A percentile compares a stretch with the other conserved stretches of the same genome.
Evolutionary conservation across 2,113 vertebrate species (phyloP).

Genomic region (Edolisoma coerulescens): DNA sequence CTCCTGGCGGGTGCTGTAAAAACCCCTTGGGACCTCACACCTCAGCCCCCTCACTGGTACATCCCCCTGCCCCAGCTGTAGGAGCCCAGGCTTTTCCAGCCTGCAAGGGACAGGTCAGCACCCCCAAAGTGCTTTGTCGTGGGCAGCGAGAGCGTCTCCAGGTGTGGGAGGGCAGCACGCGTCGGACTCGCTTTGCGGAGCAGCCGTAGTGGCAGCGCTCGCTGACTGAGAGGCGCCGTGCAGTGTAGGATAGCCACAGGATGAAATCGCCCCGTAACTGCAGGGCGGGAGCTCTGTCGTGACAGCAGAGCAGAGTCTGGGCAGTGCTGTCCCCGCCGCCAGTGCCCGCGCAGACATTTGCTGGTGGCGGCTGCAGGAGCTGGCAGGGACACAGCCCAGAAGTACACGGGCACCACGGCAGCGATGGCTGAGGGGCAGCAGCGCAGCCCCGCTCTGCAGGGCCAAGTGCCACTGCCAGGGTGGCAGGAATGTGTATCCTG

Average conservation of each 20-base stretch:
- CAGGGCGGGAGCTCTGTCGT: not conserved
- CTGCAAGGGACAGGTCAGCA: not conserved
- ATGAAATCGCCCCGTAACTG: too few relatives aligned
- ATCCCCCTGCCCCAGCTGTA: not conserved
- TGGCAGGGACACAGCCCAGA: not conserved
- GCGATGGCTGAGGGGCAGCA: rapidly evolving
- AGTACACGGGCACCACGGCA: not conserved
- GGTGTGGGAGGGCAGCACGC: rapidly evolving
- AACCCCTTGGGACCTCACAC: not conserved
- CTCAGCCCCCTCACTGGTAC: not conserved
- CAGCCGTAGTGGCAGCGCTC: not conserved
- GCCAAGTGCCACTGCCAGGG: not conserved
- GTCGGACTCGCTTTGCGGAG: not conserved
- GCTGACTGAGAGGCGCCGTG: too few relatives aligned
- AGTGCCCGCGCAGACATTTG: too few relatives aligned
- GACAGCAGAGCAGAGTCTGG: too few relatives aligned
- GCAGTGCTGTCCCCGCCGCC: too few relatives aligned
- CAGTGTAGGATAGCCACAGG: too few relatives aligned
- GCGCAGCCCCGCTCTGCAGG: rapidly evolving
- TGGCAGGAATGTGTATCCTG: not conserved
- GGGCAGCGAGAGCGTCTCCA: not conserved
- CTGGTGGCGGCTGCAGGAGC: too few relatives aligned
- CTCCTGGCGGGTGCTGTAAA: not conserved
- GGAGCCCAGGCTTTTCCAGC: not conserved
- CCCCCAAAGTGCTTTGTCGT: not conserved